Percentiles rank a stretch among this genome's conserved stretches.
Conservation (phyloP, 2,797 vertebrate species). For the Adelosebastes latens region DNA sequence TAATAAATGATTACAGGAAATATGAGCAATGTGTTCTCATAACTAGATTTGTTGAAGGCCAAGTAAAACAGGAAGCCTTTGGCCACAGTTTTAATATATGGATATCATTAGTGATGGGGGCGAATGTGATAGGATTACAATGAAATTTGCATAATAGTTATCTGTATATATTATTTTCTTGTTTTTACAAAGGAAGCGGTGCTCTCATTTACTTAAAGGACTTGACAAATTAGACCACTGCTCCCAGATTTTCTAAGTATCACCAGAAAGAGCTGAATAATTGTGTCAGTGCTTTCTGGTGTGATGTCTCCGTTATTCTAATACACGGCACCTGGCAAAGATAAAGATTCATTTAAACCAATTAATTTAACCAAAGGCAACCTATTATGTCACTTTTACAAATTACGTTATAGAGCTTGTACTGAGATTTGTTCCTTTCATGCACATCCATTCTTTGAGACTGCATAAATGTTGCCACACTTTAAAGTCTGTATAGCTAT, state of each 20-base stretch:
- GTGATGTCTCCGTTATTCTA: background rate
- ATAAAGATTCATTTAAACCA: background rate
- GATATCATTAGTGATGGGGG: conserved; percentile 39
- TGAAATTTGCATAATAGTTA: conserved; percentile 13
- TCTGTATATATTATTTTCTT: background rate
- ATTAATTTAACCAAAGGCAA: background rate
- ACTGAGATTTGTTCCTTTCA: background rate
- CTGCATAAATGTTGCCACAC: conserved; percentile 19
- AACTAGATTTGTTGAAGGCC: conserved; percentile 63
- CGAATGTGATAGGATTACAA: conserved; percentile 21
- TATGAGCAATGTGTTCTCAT: conserved; percentile 69
- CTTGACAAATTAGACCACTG: background rate
- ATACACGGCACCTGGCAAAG: background rate
- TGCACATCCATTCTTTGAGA: background rate
- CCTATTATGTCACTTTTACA: background rate
- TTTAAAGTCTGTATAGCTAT: conserved; percentile 31
- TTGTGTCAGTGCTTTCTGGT: background rate
- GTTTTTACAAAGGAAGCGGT: background rate
- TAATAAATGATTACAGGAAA: conserved; percentile 82
- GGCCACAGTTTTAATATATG: conserved; percentile 57
- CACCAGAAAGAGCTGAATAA: background rate
- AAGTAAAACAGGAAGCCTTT: conserved; percentile 58
- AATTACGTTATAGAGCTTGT: background rate
- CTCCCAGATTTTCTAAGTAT: background rate
- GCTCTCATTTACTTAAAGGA: background rate